A percentile compares a stretch with the other conserved stretches of the same genome.
Evolutionary conservation across 1,140 invertebrate species (phyloP).

Genomic region (Macrobrachium nipponense): DNA sequence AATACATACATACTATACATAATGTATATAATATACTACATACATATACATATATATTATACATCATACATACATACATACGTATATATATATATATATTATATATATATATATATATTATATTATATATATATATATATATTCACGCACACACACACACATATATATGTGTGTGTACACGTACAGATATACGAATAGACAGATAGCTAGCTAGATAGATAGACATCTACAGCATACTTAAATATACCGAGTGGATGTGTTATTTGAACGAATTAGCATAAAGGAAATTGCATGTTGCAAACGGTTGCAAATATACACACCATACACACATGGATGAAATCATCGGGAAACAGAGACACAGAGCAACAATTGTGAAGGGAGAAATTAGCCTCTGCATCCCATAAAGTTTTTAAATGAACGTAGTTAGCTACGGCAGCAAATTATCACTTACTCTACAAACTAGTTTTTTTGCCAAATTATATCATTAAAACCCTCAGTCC

Average conservation of each 20-base stretch:
- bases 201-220: background rate
- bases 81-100: slow-evolving; percentile 11
- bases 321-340: no score
- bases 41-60: background rate
- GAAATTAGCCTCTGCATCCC: no score
- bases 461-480: no score
- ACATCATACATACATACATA: background rate
- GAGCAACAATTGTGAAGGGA: no score
- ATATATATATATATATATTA: slow-evolving; percentile 1
- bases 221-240: background rate
- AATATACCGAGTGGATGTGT: slow-evolving; percentile 7
- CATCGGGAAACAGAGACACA: no score
- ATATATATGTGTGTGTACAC: slow-evolving; percentile 12
- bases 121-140: slow-evolving; percentile 16
- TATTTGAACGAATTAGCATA: background rate
- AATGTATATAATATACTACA: background rate
- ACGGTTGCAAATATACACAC: no score
- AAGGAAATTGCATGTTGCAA: background rate
- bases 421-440: no score
- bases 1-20: background rate
- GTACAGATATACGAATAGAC: slow-evolving; percentile 18
- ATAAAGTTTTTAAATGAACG: no score
- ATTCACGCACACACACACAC: slow-evolving; percentile 20
- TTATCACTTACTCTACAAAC: no score
- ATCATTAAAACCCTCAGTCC: no score